phyloP scores from a whole-genome alignment of 2,113 vertebrate genomes.

The Anolis sagrei region DNA sequence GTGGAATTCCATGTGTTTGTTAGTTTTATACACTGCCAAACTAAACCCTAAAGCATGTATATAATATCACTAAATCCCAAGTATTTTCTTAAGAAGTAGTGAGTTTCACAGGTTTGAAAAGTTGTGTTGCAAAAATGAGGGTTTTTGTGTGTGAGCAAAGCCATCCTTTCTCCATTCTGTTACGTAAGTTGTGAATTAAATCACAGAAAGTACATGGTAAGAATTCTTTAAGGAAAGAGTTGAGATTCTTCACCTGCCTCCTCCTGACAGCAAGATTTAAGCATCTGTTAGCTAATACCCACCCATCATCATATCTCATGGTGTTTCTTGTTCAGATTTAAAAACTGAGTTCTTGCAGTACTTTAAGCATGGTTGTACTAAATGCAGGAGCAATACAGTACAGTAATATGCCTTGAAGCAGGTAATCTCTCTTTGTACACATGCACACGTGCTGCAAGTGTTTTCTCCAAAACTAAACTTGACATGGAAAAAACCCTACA shows the following conservation, averaged over 20 bases:
- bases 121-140: no score
- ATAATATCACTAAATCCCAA: not conserved
- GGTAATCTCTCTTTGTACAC: not conserved
- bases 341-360: accelerated
- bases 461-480: not conserved
- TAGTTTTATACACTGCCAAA: not conserved
- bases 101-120: not conserved
- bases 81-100: not conserved
- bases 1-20: not conserved
- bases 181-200: not conserved
- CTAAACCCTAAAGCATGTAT: not conserved
- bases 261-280: not conserved
- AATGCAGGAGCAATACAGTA: accelerated
- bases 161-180: no score
- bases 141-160: no score
- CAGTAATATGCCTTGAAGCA: not conserved
- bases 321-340: not conserved
- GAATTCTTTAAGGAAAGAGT: not conserved
- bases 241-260: not conserved
- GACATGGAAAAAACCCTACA: accelerated
- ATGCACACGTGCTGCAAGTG: not conserved
- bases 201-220: not conserved
- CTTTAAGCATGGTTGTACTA: not conserved
- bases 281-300: not conserved
- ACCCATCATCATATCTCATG: not conserved